Percentiles rank a stretch among this genome's conserved stretches.
Evolutionary conservation across 2,797 vertebrate genomes (phyloP).

Genomic region (Coregonus sp.): DNA sequence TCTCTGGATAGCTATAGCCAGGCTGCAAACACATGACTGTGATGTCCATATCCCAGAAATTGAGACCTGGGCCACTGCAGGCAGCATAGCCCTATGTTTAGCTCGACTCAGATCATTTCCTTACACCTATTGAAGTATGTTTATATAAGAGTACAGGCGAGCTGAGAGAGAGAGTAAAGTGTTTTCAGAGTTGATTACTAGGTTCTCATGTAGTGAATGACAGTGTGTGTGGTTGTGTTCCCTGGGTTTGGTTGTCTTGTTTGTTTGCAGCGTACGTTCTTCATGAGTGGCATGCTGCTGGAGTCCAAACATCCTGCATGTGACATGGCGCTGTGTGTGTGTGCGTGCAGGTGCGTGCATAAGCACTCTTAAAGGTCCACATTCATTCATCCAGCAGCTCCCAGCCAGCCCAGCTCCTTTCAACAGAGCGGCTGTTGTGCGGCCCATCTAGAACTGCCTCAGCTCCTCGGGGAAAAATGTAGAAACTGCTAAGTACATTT

Average conservation of each 20-base stretch:
- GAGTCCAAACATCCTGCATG: slow-evolving; percentile 53
- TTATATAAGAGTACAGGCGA: slow-evolving; percentile 23
- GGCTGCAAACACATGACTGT: slow-evolving; percentile 60
- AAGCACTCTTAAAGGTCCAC: slow-evolving; percentile 70
- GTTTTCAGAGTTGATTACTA: slow-evolving; percentile 17
- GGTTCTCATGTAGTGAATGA: slow-evolving; percentile 16
- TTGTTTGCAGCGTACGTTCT: slow-evolving; percentile 64
- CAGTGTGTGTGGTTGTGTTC: slow-evolving; percentile 25
- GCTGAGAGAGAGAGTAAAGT: slow-evolving; percentile 30
- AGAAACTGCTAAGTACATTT: slow-evolving; percentile 57
- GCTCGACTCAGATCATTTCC: slow-evolving; percentile 66
- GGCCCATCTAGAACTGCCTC: slow-evolving; percentile 62
- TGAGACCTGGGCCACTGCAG: slow-evolving; percentile 45
- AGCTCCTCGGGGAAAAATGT: slow-evolving; percentile 58
- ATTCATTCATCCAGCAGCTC: slow-evolving; percentile 71
- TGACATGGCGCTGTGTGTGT: slow-evolving; percentile 41
- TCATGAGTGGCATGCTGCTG: slow-evolving; percentile 49
- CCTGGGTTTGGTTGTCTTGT: slow-evolving; percentile 31
- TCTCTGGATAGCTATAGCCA: slow-evolving; percentile 44
- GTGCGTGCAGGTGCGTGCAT: slow-evolving; percentile 43
- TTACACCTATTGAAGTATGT: slow-evolving; percentile 51
- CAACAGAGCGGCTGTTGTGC: slow-evolving; percentile 76
- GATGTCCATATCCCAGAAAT: slow-evolving; percentile 41
- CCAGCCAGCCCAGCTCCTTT: slow-evolving; percentile 28
- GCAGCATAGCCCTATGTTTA: slow-evolving; percentile 55